phyloP scores from a whole-genome alignment of 2,113 vertebrate species.

The Rhombomys opimus region DNA sequence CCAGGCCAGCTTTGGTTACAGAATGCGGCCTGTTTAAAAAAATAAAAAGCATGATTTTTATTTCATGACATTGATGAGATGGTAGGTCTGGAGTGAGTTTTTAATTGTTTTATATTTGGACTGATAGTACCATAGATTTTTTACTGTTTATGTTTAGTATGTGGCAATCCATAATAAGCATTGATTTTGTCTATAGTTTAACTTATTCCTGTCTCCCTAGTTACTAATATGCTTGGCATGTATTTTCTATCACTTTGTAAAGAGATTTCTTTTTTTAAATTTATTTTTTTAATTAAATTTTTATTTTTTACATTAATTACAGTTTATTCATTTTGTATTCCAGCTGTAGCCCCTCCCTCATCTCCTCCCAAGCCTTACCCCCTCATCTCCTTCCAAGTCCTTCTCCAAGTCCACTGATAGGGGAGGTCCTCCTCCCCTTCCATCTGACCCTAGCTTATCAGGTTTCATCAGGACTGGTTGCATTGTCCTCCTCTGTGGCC shows the following conservation, averaged over 20 bases:
- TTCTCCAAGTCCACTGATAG: too few relatives aligned
- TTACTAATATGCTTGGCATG: slow-evolving; percentile 26
- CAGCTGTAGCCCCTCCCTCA: too few relatives aligned
- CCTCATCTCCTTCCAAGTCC: too few relatives aligned
- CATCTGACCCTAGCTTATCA: too few relatives aligned
- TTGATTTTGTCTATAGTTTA: slow-evolving; percentile 8
- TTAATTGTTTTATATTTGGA: slow-evolving; percentile 60
- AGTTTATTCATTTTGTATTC: too few relatives aligned
- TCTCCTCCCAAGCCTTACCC: too few relatives aligned
- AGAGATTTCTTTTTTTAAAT: slow-evolving; percentile 22
- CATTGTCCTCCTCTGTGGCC: too few relatives aligned
- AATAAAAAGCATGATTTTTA: neutral
- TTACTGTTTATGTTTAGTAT: slow-evolving; percentile 2
- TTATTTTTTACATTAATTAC: too few relatives aligned
- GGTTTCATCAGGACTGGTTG: too few relatives aligned
- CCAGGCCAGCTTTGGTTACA: neutral
- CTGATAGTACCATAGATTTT: slow-evolving; percentile 2
- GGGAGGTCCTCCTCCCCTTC: too few relatives aligned
- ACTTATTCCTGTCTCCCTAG: neutral
- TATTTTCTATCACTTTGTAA: slow-evolving; percentile 39
- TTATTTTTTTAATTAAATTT: too few relatives aligned
- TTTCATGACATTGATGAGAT: slow-evolving; percentile 49
- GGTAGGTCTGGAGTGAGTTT: neutral
- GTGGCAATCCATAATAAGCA: neutral
- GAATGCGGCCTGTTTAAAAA: neutral